phyloP scores from a whole-genome alignment of 2,888 invertebrate species.

The Branchellion lobata region DNA sequence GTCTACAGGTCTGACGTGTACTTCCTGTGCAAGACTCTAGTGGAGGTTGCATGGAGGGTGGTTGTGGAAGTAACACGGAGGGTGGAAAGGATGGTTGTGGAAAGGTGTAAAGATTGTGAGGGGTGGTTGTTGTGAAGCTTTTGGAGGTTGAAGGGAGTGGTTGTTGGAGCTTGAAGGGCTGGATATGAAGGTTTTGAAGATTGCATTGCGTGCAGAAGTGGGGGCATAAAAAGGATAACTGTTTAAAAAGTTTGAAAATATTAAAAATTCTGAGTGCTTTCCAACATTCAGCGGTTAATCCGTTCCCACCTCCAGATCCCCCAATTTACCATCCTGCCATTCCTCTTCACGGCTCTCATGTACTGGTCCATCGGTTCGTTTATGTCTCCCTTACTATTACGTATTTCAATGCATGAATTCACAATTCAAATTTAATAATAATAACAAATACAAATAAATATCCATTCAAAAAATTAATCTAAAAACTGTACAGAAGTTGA shows the following conservation, averaged over 20 bases:
- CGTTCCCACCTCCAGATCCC: slow-evolving; percentile 74
- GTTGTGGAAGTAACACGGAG: background rate
- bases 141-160: background rate
- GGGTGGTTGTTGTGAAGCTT: background rate
- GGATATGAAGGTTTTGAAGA: too few relatives aligned
- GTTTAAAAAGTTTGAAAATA: too few relatives aligned
- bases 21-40: slow-evolving; percentile 56
- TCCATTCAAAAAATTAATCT: too few relatives aligned
- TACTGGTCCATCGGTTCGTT: slow-evolving; percentile 84
- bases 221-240: too few relatives aligned
- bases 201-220: too few relatives aligned
- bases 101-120: too few relatives aligned
- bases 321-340: slow-evolving; percentile 78
- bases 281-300: too few relatives aligned
- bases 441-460: too few relatives aligned
- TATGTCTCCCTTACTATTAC: background rate
- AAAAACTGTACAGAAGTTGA: too few relatives aligned
- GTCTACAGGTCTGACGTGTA: slow-evolving; percentile 57
- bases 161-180: background rate
- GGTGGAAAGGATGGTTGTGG: too few relatives aligned
- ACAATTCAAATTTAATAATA: background rate
- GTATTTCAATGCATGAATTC: slow-evolving; percentile 4
- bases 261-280: too few relatives aligned
- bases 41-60: slow-evolving; percentile 54
- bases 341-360: slow-evolving; percentile 77